phyloP scores from a whole-genome alignment of 2,888 invertebrate genomes.

The Cybosia mesomella region DNA sequence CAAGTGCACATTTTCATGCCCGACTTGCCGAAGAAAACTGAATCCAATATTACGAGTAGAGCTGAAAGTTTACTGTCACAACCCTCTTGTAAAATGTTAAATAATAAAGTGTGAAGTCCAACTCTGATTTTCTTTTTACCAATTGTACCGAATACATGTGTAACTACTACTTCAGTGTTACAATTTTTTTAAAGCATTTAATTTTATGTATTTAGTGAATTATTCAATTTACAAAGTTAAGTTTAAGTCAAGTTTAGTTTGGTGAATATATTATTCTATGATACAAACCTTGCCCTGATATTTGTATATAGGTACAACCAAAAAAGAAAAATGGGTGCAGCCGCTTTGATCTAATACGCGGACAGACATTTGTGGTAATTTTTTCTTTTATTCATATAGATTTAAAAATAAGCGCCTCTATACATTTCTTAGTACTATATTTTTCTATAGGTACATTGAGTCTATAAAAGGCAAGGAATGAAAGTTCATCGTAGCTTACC shows the following conservation, averaged over 20 bases:
- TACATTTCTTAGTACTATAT: conserved; percentile 17
- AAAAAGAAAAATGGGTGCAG: not conserved
- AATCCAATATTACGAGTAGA: conserved; percentile 65
- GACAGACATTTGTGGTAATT: not conserved
- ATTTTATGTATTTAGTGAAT: too few species aligned
- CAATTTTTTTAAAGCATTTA: not conserved
- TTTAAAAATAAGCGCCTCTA: conserved; percentile 24
- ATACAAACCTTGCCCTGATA: not conserved
- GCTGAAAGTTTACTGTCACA: conserved; percentile 75
- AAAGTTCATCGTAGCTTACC: conserved; percentile 23
- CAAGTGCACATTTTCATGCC: conserved; percentile 93
- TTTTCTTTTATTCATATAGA: not conserved
- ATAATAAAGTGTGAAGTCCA: conserved; percentile 48
- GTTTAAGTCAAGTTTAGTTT: not conserved
- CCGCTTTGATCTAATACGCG: not conserved
- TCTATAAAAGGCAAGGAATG: conserved; percentile 15
- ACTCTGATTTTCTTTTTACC: not conserved
- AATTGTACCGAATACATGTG: not conserved
- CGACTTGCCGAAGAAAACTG: conserved; percentile 86
- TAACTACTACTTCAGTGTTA: not conserved
- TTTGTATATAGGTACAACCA: not conserved
- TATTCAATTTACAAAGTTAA: too few species aligned
- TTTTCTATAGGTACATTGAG: conserved; percentile 12
- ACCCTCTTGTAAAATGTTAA: conserved; percentile 55
- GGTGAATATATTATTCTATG: not conserved